Evolutionary conservation across 2,888 invertebrate genomes (phyloP).

Genomic region (Esperia sulphurella): DNA sequence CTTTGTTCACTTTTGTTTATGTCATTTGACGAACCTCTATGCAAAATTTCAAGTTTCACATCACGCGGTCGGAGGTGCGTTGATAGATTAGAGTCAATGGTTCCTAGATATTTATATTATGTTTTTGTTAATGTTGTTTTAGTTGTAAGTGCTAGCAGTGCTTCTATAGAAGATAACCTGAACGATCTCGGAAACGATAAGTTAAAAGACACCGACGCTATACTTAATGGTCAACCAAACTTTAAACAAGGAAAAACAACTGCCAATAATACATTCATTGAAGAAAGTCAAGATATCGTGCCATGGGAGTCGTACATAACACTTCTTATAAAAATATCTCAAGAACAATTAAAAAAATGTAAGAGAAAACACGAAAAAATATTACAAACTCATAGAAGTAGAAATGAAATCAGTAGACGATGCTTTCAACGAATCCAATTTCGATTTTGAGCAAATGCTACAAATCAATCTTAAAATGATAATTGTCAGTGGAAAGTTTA

Average conservation of each 20-base stretch:
- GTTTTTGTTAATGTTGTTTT: background rate
- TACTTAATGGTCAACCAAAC: background rate
- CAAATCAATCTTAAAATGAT: constrained; percentile 28
- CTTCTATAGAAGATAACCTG: background rate
- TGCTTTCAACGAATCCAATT: constrained; percentile 23
- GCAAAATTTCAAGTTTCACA: background rate
- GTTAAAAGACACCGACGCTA: background rate
- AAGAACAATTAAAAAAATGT: constrained; percentile 24
- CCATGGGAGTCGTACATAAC: constrained; percentile 18
- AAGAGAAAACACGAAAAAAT: constrained; percentile 27
- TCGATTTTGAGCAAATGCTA: constrained; percentile 29
- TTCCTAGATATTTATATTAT: background rate
- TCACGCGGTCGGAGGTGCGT: no score
- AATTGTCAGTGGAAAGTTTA: constrained; percentile 19
- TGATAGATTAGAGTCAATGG: background rate
- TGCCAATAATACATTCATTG: background rate
- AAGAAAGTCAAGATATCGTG: background rate
- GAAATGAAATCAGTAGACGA: constrained; percentile 24
- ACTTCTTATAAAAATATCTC: constrained; percentile 23
- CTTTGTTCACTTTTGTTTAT: no score
- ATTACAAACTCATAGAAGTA: constrained; percentile 24
- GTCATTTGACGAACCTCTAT: no score
- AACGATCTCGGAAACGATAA: background rate
- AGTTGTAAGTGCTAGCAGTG: background rate
- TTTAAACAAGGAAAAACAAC: background rate